Conservation (phyloP, 2,888 invertebrate species). For the Napeogenes sylphis region DNA sequence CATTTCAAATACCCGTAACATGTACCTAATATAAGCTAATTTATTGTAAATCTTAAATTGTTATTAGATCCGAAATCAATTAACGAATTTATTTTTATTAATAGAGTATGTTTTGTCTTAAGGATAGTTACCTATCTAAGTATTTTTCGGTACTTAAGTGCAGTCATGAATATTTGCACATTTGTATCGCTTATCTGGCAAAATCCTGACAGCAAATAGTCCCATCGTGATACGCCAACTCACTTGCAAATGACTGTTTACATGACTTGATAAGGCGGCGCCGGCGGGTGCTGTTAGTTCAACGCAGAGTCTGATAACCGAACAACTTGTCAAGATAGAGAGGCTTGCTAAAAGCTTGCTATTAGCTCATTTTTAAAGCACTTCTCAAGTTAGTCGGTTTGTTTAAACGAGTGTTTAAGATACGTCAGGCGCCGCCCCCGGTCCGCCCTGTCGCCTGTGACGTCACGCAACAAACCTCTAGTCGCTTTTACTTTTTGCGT, state of each 20-base stretch:
- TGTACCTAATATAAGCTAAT: constrained; percentile 43
- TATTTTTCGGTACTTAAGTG: neutral
- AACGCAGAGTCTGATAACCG: constrained; percentile 53
- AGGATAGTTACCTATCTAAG: neutral
- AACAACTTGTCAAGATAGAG: constrained; percentile 49
- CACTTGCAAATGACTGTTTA: constrained; percentile 70
- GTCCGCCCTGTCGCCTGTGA: constrained; percentile 74
- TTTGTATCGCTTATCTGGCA: constrained; percentile 53
- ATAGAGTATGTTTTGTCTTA: too few relatives aligned
- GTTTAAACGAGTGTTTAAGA: constrained; percentile 43
- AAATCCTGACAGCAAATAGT: constrained; percentile 68
- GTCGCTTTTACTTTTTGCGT: constrained; percentile 65
- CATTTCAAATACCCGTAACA: constrained; percentile 40
- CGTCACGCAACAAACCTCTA: constrained; percentile 64
- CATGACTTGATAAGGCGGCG: constrained; percentile 70
- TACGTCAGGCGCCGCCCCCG: constrained; percentile 64
- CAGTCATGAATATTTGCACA: constrained; percentile 26
- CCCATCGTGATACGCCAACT: constrained; percentile 56
- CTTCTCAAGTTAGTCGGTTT: constrained; percentile 53
- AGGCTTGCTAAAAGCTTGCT: constrained; percentile 69
- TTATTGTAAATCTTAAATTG: neutral
- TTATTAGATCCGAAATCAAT: neutral
- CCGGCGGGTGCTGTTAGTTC: constrained; percentile 62
- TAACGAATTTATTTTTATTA: neutral
- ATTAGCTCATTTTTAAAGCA: constrained; percentile 57